Conservation (phyloP, 2,113 vertebrate genomes). For the Phyllostomus hastatus region DNA sequence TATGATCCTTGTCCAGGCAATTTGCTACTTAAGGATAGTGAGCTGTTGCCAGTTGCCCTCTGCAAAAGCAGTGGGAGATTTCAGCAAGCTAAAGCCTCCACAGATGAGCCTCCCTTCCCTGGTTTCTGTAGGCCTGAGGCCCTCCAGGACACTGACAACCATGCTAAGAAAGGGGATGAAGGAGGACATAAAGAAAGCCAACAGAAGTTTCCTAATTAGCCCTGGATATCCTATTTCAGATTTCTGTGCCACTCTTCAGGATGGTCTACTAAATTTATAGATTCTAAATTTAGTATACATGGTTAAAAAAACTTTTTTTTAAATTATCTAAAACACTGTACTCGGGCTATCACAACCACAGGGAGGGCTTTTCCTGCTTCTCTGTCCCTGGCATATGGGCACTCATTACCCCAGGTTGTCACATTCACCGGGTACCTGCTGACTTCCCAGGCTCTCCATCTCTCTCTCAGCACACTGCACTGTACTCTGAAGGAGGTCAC, state of each 20-base stretch:
- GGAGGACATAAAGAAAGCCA: neutral
- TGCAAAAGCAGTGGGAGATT: conserved; percentile 23
- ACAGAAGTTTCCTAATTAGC: neutral
- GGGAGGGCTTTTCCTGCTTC: neutral
- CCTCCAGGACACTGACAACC: neutral
- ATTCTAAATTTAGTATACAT: neutral
- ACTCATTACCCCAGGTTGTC: neutral
- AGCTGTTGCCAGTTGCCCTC: neutral
- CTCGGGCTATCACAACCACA: neutral
- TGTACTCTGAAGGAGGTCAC: neutral
- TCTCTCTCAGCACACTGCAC: neutral
- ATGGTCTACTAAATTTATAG: neutral
- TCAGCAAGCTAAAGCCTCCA: neutral
- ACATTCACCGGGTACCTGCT: neutral
- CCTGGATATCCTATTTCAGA: neutral
- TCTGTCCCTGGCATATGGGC: neutral
- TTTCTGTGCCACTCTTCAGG: neutral
- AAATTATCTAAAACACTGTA: neutral
- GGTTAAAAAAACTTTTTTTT: neutral
- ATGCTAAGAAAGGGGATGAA: neutral
- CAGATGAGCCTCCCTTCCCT: neutral
- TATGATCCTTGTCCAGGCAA: neutral
- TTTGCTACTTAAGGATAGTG: neutral
- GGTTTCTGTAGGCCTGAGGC: neutral
- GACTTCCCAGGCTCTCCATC: neutral